phyloP scores from a whole-genome alignment of 2,113 vertebrate species.

The Melierax canorus region DNA sequence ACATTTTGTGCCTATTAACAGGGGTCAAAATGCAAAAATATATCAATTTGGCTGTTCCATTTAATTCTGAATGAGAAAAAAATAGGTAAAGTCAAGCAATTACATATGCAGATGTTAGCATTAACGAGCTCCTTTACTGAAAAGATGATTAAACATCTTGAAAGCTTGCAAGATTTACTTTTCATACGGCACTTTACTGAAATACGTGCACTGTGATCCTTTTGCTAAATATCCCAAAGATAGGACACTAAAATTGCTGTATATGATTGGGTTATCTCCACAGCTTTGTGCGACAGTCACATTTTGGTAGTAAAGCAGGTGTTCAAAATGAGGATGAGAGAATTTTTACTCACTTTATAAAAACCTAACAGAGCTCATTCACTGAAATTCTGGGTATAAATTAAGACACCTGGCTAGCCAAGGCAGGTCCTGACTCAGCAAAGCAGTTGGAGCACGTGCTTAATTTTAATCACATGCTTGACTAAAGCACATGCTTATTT shows the following conservation, averaged over 20 bases:
- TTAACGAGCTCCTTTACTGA: slow-evolving; percentile 1
- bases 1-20: not conserved
- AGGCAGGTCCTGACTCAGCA: slow-evolving; percentile 40
- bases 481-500: not conserved
- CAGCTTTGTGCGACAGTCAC: not conserved
- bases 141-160: slow-evolving; percentile 49
- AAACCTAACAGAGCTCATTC: not conserved
- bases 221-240: not conserved
- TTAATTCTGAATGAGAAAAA: slow-evolving; percentile 6
- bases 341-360: not conserved
- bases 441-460: not conserved
- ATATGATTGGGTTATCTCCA: not conserved
- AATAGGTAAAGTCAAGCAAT: slow-evolving; percentile 33
- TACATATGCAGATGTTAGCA: slow-evolving; percentile 26
- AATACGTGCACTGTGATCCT: not conserved
- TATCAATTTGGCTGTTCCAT: not conserved
- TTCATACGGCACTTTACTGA: not conserved
- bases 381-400: not conserved
- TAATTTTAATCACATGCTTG: not conserved
- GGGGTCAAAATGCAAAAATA: slow-evolving; percentile 34
- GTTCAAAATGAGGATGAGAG: not conserved
- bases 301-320: not conserved
- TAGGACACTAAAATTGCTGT: not conserved
- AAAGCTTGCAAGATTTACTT: slow-evolving; percentile 39
- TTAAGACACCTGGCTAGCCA: not conserved